These are phyloP conservation scores for Fragum fragum DNA, from an alignment of 2,888 invertebrate species.

Conservation along the genomic window DNA sequence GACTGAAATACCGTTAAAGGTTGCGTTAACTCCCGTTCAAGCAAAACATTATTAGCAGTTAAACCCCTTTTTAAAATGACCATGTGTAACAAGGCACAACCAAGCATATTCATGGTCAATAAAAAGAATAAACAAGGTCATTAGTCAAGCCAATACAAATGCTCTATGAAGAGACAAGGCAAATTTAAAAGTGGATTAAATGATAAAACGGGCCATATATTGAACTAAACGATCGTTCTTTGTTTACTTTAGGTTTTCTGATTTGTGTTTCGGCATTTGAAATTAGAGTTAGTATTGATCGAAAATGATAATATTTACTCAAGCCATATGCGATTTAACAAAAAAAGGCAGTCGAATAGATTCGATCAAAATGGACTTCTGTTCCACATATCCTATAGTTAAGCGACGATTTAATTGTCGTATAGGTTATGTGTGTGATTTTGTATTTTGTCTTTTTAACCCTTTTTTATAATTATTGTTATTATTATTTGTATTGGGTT, in stretches of 20 bases:
- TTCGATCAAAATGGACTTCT: too few species aligned
- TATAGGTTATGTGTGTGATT: too few species aligned
- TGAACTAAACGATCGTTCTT: constrained; percentile 20
- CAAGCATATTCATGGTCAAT: constrained; percentile 20
- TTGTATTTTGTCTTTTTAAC: too few species aligned
- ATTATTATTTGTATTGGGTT: too few species aligned
- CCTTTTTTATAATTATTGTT: too few species aligned
- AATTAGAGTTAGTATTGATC: background rate
- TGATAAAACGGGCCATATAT: constrained; percentile 26
- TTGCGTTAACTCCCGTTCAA: too few species aligned
- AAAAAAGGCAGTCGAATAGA: background rate
- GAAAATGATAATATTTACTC: background rate
- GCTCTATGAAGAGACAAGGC: background rate
- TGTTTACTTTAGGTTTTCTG: background rate
- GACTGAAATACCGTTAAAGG: too few species aligned
- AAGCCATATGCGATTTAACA: background rate
- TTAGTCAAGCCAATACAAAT: constrained; percentile 7
- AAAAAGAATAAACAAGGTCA: constrained; percentile 21
- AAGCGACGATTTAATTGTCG: too few species aligned
- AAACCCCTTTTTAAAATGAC: too few species aligned
- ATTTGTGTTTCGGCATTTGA: background rate
- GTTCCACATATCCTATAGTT: too few species aligned
- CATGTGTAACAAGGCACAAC: background rate
- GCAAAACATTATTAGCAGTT: too few species aligned
- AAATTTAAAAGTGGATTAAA: constrained; percentile 31